Evolutionary conservation across 2,113 vertebrate species (phyloP), one percentile per base, ranked within the genome.

Genomic region (Marmota monax): DNA sequence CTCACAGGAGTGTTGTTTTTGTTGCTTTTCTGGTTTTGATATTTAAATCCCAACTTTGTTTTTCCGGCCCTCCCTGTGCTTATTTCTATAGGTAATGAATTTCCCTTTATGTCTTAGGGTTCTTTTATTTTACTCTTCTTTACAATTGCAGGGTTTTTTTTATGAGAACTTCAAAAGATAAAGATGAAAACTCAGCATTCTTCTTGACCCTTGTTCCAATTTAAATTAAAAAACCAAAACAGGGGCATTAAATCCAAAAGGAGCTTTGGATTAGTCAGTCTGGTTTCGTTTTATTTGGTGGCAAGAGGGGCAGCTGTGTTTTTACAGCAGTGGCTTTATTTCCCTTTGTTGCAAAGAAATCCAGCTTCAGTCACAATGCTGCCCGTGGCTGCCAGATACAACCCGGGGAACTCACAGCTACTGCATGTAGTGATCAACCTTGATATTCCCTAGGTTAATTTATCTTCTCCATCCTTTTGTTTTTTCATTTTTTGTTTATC

Each of bases 221-320:
- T 97, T 96, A 94, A 97, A 96, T 96, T 90, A 96, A 96, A 63
- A 96, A 96, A 58, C 39, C 45, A 88, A 79, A 86, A 65, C 67
- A 86, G 34, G 58, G 70, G 77, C 87, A 77, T 92, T 61, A 93
- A 97, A 94, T 72, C 25, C 18, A 18, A 83, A 92, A 93, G 85
- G 34, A 80, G 16, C 32, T 94, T 92, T 77, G 63, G 58, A 84
- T 92, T 93, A 80, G 5, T 83, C 70, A 89, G 56, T n/a, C 48
- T 53, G 76, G 32, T 88, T 92, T 96, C 65, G 80, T 97, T 95
- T 87, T 42, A 58, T 90, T 96, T 95, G 29, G 7, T 95, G 45
- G 22, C 39, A 86, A 96, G 32, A 84, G 39, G 70, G 65, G 25
- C n/a, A 89, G 72, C 39, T 93, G 48, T 74, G 92, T 77, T 97